Evolutionary conservation across 35 echinoderm and acorn worm species (phyloP), one percentile per base, ranked within the genome.

Genomic region (Heliocidaris tuberculata): DNA sequence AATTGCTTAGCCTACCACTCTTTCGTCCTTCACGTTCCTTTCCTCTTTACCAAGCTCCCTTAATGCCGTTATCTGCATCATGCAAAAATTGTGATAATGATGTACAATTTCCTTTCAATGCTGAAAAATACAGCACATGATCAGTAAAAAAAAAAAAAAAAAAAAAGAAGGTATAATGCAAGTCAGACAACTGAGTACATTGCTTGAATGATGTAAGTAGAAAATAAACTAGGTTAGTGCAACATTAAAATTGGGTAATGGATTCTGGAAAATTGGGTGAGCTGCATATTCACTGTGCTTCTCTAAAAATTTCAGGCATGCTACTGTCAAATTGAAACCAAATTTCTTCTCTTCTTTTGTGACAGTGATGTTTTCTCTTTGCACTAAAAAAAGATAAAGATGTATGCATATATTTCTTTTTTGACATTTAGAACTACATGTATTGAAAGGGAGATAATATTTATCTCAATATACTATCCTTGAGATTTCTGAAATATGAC

Each of bases 41-140:
- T 78, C 29, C 87, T n/a, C 32, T 48, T 42, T 32, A 47, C 31
- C 30, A n/a, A 89, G 31, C 87, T 42, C 31, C 21, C 87, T 89
- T 48, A 89, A 89, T 47, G 15, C 13, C 47, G 87, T 89, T 89
- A 89, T 89, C 87, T 89, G 87, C 87, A 89, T 48, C 31, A 48
- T 2, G 31, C 31, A 89, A 89, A 32, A 47, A 47, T 32, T 89
- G 47, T 21, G 47, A 48, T 48, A 89, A 48, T 48, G 87, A 89
- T 32, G 31, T 32, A 32, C 47, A 89, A 89, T 89, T 89, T 89
- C 87, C 87, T 89, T n/a, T 2, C 65, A n/a, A 3, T n/a, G 65
- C 65, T 78, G 65, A 78, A 78, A 78, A 27, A 78, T 78, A 78
- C 65, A 78, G 65, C 65, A 6, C 65, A 78, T 15, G 59, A 60